Conservation (phyloP, 2,113 vertebrate genomes). For the Vireo altiloquus region DNA sequence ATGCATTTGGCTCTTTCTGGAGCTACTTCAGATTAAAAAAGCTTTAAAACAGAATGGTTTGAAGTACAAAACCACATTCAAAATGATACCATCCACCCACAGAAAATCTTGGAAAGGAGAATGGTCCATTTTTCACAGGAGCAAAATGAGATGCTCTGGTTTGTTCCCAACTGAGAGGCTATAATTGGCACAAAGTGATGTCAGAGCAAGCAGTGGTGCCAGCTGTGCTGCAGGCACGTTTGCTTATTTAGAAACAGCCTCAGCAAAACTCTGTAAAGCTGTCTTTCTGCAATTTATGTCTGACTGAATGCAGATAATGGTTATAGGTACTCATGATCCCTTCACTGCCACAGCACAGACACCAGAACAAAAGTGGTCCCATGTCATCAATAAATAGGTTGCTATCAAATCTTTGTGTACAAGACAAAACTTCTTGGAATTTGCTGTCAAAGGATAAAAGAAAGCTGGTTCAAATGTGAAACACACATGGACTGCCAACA, state of each 20-base stretch:
- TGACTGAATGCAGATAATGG: slow-evolving; percentile 21
- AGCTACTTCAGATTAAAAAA: not conserved
- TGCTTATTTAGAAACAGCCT: not conserved
- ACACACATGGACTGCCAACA: not conserved
- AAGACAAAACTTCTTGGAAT: slow-evolving; percentile 45
- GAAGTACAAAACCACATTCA: not conserved
- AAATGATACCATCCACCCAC: not conserved
- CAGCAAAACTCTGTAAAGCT: slow-evolving; percentile 19
- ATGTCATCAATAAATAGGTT: not conserved
- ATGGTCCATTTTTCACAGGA: not conserved
- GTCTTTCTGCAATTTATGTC: not conserved
- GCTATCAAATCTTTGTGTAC: not conserved
- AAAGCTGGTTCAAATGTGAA: not conserved
- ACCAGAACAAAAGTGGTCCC: not conserved
- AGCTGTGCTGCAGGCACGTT: not conserved
- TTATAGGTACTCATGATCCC: not conserved
- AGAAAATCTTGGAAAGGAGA: slow-evolving; percentile 21
- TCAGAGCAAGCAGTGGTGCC: slow-evolving; percentile 18
- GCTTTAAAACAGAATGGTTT: not conserved
- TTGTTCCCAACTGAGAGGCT: not conserved
- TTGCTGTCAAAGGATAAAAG: slow-evolving; percentile 34
- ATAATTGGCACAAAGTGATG: not conserved
- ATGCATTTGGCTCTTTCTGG: not conserved
- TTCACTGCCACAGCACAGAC: not conserved
- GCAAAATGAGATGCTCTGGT: not conserved